Base-by-base conservation (phyloP, 2,888 invertebrate genomes). In the Xylocampa areola region DNA sequence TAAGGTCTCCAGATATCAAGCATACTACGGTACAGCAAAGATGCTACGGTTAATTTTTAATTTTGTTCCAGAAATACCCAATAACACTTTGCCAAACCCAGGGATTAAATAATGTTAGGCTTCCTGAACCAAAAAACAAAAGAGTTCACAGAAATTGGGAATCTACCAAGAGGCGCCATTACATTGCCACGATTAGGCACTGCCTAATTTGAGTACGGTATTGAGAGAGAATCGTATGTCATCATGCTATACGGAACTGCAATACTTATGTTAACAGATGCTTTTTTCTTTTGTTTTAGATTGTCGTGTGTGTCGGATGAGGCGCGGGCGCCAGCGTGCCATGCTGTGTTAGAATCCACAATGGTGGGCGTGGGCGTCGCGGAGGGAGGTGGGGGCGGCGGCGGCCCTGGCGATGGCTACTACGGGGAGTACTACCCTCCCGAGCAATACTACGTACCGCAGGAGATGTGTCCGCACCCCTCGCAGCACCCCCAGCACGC, bases 381-480 rank as follows among this genome's bases (percentile, higher is more conserved):
- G 81, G 92, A 90, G 86, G 91, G 91, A 57, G 88, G 88, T 76
- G 88, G 81, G 77, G 91, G 89, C 84, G 85, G 86, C 78, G 88
- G 85, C 66, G 88, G 86, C 76, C 88, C 88, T 76, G 85, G 77
- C 60, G 90, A 88, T 77, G 88, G 87, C 76, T 90, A 92, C 86
- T 92, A 92, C 87, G 95, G 95, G 82, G 95, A 95, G 85, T 95
- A 95, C 87, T 95, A 95, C 89, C 94, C 94, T 71, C 86, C 88
- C 43, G 95, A 95, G 76, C 94, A 94, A 80, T 95, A 95, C 89
- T 95, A 92, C 88, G 90, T 93, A 80, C 90, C 92, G 68, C 90
- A 88, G 67, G 95, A 95, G 84, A 94, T 95, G 90, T 96, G 96
- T 81, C 95, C 95, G 71, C 92, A 92, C 64, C 95, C 96, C 63